Evolutionary conservation across 2,888 invertebrate species (phyloP).

Genomic region (Tridacna crocea): DNA sequence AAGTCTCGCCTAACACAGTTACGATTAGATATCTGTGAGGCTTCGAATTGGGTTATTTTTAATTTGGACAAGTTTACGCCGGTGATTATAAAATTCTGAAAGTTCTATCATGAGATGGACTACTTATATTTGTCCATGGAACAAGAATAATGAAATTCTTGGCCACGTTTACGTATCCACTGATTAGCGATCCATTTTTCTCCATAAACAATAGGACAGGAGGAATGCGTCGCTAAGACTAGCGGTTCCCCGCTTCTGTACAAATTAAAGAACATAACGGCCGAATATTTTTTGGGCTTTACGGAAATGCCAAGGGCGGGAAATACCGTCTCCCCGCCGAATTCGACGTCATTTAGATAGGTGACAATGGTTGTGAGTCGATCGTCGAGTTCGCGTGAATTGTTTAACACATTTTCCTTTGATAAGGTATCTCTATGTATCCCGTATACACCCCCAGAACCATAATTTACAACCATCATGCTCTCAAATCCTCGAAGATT

Average conservation of each 20-base stretch:
- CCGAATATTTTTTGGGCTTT: conserved; percentile 3
- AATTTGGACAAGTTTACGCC: too few species aligned
- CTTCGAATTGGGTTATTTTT: too few species aligned
- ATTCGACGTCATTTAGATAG: conserved; percentile 21
- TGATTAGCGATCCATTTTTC: conserved; percentile 31
- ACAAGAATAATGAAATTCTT: conserved; percentile 18
- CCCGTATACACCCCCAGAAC: conserved; percentile 23
- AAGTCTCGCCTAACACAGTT: too few species aligned
- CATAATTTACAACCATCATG: conserved; percentile 27
- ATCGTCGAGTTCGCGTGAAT: not conserved
- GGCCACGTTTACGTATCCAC: conserved; percentile 14
- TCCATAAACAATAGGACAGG: conserved; percentile 31
- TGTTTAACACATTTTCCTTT: not conserved
- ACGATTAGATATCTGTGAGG: too few species aligned
- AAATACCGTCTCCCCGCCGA: conserved; percentile 31
- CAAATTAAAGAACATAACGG: conserved; percentile 35
- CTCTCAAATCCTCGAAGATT: not conserved
- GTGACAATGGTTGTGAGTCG: conserved; percentile 14
- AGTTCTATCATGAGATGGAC: not conserved
- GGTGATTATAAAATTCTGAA: too few species aligned
- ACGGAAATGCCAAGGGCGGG: conserved; percentile 24
- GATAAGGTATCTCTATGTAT: conserved; percentile 18
- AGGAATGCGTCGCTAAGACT: conserved; percentile 12
- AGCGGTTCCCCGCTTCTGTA: conserved; percentile 21
- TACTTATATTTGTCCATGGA: not conserved